phyloP scores from a whole-genome alignment of 1,140 invertebrate genomes.

The Augochlora pura region DNA sequence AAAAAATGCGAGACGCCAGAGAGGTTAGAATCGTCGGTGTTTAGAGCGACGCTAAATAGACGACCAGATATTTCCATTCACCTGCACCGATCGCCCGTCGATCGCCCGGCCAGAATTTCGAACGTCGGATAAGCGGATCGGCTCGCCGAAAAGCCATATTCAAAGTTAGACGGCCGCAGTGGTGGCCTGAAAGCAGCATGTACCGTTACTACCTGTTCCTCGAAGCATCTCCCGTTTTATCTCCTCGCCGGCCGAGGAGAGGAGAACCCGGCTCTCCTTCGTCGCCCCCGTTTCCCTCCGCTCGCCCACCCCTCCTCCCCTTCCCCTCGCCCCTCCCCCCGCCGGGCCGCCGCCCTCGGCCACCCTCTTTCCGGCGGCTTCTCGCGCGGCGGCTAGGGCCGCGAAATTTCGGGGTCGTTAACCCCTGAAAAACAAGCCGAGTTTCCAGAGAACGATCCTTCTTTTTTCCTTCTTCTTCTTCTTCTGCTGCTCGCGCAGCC shows the following conservation, averaged over 20 bases:
- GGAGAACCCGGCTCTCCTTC: background rate
- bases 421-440: conserved; percentile 38
- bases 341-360: background rate
- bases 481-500: no score
- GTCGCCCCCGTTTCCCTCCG: background rate
- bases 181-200: conserved; percentile 11
- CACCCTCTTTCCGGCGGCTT: conserved; percentile 2
- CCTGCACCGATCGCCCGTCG: background rate
- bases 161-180: conserved; percentile 31
- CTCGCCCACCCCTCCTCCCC: background rate
- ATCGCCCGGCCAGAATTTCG: background rate
- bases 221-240: conserved; percentile 43
- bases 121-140: conserved; percentile 2
- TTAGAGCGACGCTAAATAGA: no score
- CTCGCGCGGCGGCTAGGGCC: background rate
- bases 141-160: conserved; percentile 29
- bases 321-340: background rate
- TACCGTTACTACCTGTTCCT: conserved; percentile 66
- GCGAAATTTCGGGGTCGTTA: conserved; percentile 52
- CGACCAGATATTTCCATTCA: background rate
- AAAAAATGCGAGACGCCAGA: no score
- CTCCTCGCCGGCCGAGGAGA: conserved; percentile 10
- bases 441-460: conserved; percentile 28
- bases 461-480: no score
- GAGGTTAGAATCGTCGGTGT: no score